Evolutionary conservation across 2,797 vertebrate species (phyloP), one percentile per base, ranked within the genome.

Genomic region (Echiichthys vipera): DNA sequence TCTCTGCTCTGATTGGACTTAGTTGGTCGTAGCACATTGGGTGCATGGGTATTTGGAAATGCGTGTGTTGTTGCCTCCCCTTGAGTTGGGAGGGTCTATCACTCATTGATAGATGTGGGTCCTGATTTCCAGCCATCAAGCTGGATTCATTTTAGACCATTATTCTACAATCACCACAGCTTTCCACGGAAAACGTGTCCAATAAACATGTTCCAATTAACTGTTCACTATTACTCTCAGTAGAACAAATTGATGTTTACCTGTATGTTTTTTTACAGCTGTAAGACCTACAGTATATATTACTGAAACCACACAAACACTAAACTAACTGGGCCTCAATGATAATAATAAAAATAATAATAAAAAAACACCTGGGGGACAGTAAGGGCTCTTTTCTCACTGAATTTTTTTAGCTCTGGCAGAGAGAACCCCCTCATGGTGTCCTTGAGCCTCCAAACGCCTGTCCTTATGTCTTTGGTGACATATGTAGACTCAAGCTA

Each of bases 401-500:
- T 57, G 67, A 22, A 18, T 43, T 12, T 25, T 59, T 49, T 71
- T 40, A 22, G 50, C 66, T 56, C 61, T 79, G 46, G 29, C 34
- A 57, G 36, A 63, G 22, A 74, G 37, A 42, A 25, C 34, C 32
- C 29, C 14, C 37, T 65, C 53, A 78, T 42, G 36, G 57, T 71
- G 83, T 85, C 80, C 74, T 80, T 84, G 65, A 78, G 79, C 70
- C 50, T 77, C 61, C 53, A 49, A 71, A 59, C 3, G 13, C 34
- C 40, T 17, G 51, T 61, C 68, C 69, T 82, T 63, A 55, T 59
- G 55, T 81, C 69, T 80, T 71, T 46, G n/a, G 63, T 71, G 85
- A 79, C 84, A 82, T 71, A 77, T 74, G 80, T 84, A 80, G 49
- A 53, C 80, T 77, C 78, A 36, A 43, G 71, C 39, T 24, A 37